phyloP scores from a whole-genome alignment of 2,113 vertebrate genomes.

The Chauna torquata region DNA sequence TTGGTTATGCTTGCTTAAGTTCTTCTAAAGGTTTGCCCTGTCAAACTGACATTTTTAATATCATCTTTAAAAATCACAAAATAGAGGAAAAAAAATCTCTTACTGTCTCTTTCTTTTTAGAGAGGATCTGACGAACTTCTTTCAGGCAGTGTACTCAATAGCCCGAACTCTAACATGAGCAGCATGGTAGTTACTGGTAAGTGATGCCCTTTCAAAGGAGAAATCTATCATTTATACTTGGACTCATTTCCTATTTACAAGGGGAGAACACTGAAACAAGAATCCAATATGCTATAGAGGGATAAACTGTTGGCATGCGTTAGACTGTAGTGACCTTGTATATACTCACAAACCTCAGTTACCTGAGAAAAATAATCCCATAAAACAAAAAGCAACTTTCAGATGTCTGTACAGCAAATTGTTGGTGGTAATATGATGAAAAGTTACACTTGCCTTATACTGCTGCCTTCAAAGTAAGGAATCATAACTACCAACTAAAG shows the following conservation, averaged over 20 bases:
- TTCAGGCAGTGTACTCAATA: constrained; percentile 94
- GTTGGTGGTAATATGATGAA: neutral
- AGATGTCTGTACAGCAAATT: neutral
- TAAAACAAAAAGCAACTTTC: neutral
- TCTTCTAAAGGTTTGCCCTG: constrained; percentile 21
- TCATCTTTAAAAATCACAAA: constrained; percentile 43
- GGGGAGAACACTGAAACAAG: constrained; percentile 13
- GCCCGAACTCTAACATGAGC: constrained; percentile 93
- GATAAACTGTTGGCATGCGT: constrained; percentile 21
- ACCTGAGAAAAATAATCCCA: neutral
- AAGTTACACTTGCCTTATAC: neutral
- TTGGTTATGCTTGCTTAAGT: constrained; percentile 8
- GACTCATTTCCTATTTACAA: constrained; percentile 46
- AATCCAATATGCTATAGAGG: neutral
- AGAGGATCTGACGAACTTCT: constrained; percentile 98
- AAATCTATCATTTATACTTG: constrained; percentile 52
- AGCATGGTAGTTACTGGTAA: constrained; percentile 94
- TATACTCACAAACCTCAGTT: neutral
- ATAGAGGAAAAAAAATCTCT: constrained; percentile 62
- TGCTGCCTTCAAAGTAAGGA: neutral
- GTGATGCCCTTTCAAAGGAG: constrained; percentile 76
- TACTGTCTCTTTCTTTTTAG: constrained; percentile 78
- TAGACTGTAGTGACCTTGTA: neutral
- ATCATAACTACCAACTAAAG: neutral
- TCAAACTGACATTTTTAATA: constrained; percentile 34